These are phyloP conservation scores for Eubasilissa regina DNA, from an alignment of 1,140 invertebrate species.

Conservation along the genomic window DNA sequence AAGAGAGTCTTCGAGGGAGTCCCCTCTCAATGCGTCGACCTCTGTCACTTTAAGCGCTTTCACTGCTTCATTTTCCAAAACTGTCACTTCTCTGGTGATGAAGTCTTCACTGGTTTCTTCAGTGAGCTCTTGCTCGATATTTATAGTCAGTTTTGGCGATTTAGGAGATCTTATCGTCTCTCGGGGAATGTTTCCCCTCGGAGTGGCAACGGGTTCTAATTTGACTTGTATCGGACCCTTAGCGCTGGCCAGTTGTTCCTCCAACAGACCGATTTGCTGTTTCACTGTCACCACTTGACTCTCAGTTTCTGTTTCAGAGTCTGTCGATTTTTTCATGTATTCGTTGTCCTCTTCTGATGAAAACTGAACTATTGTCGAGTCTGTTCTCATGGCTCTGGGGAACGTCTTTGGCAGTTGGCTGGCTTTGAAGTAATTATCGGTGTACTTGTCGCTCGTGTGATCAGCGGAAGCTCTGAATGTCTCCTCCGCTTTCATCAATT, in stretches of 20 bases:
- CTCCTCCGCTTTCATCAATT: conserved; percentile 64
- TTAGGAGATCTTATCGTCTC: conserved; percentile 43
- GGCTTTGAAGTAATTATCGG: conserved; percentile 69
- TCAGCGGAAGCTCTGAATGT: conserved; percentile 67
- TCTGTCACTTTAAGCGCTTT: conserved; percentile 44
- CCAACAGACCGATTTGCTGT: conserved; percentile 52
- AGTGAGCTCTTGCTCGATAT: conserved; percentile 49
- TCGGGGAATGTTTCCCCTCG: conserved; percentile 12
- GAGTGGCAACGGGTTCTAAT: conserved; percentile 21
- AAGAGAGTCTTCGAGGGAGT: conserved; percentile 57
- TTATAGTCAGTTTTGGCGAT: conserved; percentile 55
- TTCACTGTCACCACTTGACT: conserved; percentile 66
- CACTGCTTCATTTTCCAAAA: conserved; percentile 47
- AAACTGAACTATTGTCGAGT: conserved; percentile 71
- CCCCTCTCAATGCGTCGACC: conserved; percentile 50
- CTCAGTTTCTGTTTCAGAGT: conserved; percentile 72
- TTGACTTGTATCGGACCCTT: conserved; percentile 25
- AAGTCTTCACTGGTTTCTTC: conserved; percentile 35
- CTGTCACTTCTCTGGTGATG: conserved; percentile 44
- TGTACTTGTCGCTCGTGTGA: conserved; percentile 71
- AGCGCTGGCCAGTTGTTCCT: conserved; percentile 41
- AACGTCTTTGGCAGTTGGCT: conserved; percentile 63
- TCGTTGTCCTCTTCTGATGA: conserved; percentile 73
- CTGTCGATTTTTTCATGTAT: conserved; percentile 72
- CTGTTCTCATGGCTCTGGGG: conserved; percentile 68